Evolutionary conservation across 2,113 vertebrate species (phyloP).

Genomic region (Daphoenositta chrysoptera): DNA sequence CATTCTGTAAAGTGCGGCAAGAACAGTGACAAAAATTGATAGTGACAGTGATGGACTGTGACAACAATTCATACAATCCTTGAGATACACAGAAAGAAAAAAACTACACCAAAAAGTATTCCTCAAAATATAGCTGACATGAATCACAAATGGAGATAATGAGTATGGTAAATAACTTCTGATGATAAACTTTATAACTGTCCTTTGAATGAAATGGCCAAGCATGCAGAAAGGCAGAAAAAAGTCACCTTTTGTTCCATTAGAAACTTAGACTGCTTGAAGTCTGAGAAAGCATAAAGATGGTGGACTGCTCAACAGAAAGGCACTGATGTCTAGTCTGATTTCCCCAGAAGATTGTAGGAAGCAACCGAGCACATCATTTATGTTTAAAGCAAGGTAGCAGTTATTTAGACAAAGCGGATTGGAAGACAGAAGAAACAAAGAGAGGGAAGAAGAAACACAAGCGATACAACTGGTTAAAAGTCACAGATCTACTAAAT

Average conservation of each 20-base stretch:
- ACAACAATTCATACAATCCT: not conserved
- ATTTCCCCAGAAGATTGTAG: slow-evolving; percentile 72
- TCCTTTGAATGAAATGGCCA: slow-evolving; percentile 52
- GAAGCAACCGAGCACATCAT: slow-evolving; percentile 66
- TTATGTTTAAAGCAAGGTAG: slow-evolving; percentile 73
- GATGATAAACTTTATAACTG: slow-evolving; percentile 16
- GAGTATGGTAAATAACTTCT: slow-evolving; percentile 14
- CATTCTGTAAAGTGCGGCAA: not conserved
- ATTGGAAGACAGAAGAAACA: slow-evolving; percentile 59
- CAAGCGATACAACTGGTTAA: slow-evolving; percentile 72
- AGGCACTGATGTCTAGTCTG: slow-evolving; percentile 92
- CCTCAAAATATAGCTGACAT: not conserved
- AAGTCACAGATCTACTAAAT: slow-evolving; percentile 35
- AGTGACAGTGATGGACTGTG: not conserved
- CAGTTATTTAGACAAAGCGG: slow-evolving; percentile 71
- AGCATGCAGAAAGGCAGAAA: slow-evolving; percentile 77
- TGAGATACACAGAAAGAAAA: not conserved
- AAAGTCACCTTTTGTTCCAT: slow-evolving; percentile 91
- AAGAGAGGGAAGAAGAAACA: slow-evolving; percentile 72
- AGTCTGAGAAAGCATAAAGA: slow-evolving; percentile 99
- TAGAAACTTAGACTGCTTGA: slow-evolving; percentile 98
- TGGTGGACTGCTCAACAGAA: slow-evolving; percentile 96
- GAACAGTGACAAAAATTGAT: not conserved
- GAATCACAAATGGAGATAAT: not conserved
- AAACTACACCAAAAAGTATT: not conserved